These are phyloP conservation scores for Tanypteryx hageni DNA, from an alignment of 2,888 invertebrate genomes.

Conservation along the genomic window DNA sequence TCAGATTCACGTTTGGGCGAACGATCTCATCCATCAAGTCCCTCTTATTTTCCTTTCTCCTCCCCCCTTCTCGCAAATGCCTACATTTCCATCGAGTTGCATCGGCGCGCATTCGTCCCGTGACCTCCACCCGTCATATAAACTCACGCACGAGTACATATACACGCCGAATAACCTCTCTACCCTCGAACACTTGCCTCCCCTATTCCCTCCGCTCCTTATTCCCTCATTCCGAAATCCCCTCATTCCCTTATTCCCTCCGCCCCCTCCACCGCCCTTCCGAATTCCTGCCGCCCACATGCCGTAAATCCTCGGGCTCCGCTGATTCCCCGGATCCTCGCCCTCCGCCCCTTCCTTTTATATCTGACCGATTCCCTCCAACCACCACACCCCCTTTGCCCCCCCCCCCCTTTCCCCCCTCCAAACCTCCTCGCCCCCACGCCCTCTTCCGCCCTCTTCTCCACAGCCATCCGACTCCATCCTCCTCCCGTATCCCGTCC, in stretches of 20 bases:
- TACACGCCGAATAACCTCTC: background rate
- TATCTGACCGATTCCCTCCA: too few species aligned
- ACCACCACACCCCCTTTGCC: background rate
- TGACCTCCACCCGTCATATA: background rate
- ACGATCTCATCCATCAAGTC: background rate
- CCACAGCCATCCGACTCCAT: background rate
- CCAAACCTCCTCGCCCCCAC: background rate
- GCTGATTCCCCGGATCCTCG: conserved; percentile 22
- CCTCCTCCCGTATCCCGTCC: too few species aligned
- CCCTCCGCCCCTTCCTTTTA: background rate
- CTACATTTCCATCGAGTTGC: background rate
- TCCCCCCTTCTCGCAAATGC: background rate
- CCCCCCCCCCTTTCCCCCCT: background rate
- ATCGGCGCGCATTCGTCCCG: background rate
- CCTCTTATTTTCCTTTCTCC: background rate
- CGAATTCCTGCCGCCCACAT: background rate
- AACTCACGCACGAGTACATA: background rate
- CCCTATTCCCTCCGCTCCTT: background rate
- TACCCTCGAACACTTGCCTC: too few species aligned
- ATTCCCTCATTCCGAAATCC: too few species aligned
- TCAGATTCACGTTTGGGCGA: conserved; percentile 31
- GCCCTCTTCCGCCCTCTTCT: background rate
- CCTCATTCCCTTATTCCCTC: background rate
- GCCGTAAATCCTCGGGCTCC: background rate
- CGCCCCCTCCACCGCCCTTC: background rate